Conservation (phyloP, 2,888 invertebrate species). For the Emmelina monodactyla region DNA sequence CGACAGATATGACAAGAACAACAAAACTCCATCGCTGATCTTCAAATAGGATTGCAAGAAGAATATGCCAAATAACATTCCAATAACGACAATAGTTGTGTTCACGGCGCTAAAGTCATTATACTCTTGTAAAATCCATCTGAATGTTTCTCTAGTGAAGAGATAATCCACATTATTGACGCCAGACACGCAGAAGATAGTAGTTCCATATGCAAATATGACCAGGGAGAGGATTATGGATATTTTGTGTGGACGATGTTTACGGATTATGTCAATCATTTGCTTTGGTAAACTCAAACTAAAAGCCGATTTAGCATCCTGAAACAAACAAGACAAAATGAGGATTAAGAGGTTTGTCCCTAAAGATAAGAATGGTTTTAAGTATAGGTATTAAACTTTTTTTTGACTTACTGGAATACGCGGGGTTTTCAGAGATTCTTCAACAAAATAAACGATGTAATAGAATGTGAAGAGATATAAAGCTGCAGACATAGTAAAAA, state of each 20-base stretch:
- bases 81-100: background rate
- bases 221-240: conserved; percentile 5
- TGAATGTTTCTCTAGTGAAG: conserved; percentile 14
- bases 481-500: background rate
- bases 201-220: background rate
- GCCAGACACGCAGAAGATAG: background rate
- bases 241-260: conserved; percentile 3
- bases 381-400: too few species aligned
- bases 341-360: too few species aligned
- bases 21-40: conserved; percentile 12
- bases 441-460: conserved; percentile 8
- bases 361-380: too few species aligned
- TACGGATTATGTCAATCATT: conserved; percentile 11
- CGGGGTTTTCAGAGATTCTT: conserved; percentile 12
- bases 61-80: conserved; percentile 13
- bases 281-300: too few species aligned
- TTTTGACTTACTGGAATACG: too few species aligned
- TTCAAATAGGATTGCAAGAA: conserved; percentile 12
- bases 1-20: conserved; percentile 1
- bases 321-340: too few species aligned
- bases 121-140: conserved; percentile 15
- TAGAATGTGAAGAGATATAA: conserved; percentile 8
- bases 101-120: background rate
- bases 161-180: conserved; percentile 10
- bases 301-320: too few species aligned